Conservation (phyloP, 2,113 vertebrate species). For the Dromas ardeola region DNA sequence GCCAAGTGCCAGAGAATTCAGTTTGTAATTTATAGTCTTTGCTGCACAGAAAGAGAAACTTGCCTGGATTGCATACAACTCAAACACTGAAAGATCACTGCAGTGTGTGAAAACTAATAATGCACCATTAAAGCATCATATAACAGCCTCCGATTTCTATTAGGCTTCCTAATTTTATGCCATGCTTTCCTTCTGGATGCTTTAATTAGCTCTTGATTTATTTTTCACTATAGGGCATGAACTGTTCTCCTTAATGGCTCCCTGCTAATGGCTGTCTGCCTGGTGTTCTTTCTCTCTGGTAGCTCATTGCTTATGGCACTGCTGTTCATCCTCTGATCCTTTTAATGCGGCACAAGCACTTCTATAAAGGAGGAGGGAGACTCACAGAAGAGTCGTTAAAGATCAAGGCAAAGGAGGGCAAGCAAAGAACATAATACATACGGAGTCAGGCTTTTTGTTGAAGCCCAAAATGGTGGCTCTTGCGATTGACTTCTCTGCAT, state of each 20-base stretch:
- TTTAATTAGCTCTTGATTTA: conserved; percentile 75
- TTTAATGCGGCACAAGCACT: background rate
- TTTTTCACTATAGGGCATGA: conserved; percentile 47
- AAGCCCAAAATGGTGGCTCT: conserved; percentile 48
- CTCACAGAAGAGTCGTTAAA: background rate
- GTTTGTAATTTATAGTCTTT: conserved; percentile 5
- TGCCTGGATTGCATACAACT: background rate
- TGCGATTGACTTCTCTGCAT: background rate
- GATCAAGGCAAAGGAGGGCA: background rate
- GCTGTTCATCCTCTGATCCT: conserved; percentile 11
- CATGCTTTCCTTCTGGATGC: conserved; percentile 53
- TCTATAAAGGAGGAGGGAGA: background rate
- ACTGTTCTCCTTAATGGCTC: conserved; percentile 53
- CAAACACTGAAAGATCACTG: conserved; percentile 30
- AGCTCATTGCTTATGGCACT: conserved; percentile 30
- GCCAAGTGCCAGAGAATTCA: conserved; percentile 12
- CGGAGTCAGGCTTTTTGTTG: background rate
- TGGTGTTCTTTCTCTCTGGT: conserved; percentile 38
- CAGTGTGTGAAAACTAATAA: conserved; percentile 43
- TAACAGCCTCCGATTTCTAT: conserved; percentile 48
- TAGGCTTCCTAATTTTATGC: conserved; percentile 53
- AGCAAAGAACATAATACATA: background rate
- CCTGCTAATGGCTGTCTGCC: conserved; percentile 53
- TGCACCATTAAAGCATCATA: conserved; percentile 24
- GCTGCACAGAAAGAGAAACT: background rate